Percentiles rank a stretch among this genome's conserved stretches.
These are phyloP conservation scores for Phasia obesa DNA, from an alignment of 2,888 invertebrate species.

Conservation along the genomic window DNA sequence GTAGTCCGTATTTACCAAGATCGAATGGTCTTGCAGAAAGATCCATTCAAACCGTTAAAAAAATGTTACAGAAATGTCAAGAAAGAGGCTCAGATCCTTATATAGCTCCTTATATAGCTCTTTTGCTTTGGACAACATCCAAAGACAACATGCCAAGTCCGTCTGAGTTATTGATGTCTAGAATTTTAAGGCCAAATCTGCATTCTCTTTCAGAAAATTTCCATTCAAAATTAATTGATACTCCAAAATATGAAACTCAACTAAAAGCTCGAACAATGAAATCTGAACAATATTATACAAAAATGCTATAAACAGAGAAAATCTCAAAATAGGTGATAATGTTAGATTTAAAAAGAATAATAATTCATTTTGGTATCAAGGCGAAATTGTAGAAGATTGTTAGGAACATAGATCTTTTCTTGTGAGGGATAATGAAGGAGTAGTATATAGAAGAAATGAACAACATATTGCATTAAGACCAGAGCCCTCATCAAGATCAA, in stretches of 20 bases:
- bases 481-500: too few relatives aligned
- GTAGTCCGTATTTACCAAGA: neutral
- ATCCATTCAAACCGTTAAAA: neutral
- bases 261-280: too few relatives aligned
- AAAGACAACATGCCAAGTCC: neutral
- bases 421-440: neutral
- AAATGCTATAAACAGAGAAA: too few relatives aligned
- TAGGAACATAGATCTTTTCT: neutral
- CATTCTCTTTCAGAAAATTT: neutral
- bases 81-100: neutral
- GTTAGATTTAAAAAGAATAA: too few relatives aligned
- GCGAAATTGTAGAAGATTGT: neutral
- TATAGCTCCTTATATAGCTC: too few relatives aligned
- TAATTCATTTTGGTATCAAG: neutral
- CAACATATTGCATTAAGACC: too few relatives aligned
- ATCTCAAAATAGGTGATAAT: too few relatives aligned
- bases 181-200: neutral
- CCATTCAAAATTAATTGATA: neutral
- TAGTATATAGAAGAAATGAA: neutral
- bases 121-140: too few relatives aligned
- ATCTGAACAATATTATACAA: too few relatives aligned
- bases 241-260: neutral
- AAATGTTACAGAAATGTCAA: neutral
- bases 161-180: neutral
- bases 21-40: slow-evolving; percentile 14